Evolutionary conservation across 2,888 invertebrate genomes (phyloP), one percentile per base, ranked within the genome.

Genomic region (Diarsia mendica): DNA sequence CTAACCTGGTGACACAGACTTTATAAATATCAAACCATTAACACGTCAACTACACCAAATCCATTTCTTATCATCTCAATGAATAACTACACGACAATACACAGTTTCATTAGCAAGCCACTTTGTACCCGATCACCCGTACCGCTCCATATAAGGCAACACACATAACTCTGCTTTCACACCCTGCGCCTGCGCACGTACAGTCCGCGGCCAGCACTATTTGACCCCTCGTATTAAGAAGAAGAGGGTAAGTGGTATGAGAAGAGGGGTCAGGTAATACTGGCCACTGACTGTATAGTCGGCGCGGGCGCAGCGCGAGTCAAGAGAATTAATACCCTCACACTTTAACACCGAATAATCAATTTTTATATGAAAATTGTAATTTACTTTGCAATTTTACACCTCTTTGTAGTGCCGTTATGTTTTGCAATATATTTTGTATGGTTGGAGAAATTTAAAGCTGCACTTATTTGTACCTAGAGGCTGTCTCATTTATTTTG

Each of bases 261-360:
- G 39, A 39, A 39, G 39, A 39, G 39, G 39, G 39, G 8, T 39
- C 39, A 39, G 8, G 39, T 39, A 39, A 39, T 39, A 6, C 39
- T 39, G 39, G 39, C 0, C 39, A 8, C 8, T 39, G 39, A 39
- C 39, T 1, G 39, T 39, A 39, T 8, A 8, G 0, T 0, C 39
- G 39, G 39, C 39, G 8, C 39, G 39, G 39, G 39, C 39, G 39
- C 71, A 80, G 67, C 79, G 79, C 76, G 77, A 71, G 73, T 67
- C 69, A 81, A 65, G 83, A 88, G 82, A 88, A 85, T 88, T 85
- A 88, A 88, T 79, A 63, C 60, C 71, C 70, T 88, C 74, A 77
- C 88, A 82, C 87, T 74, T 89, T 89, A 85, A 85, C 89, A 75
- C 88, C 69, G 87, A 83, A 87, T 88, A 86, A 89, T 85, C 80